A percentile compares a stretch with the other conserved stretches of the same genome.
These are phyloP conservation scores for Clarias platycephalus DNA, from an alignment of 2,797 vertebrate genomes.

Conservation along the genomic window DNA sequence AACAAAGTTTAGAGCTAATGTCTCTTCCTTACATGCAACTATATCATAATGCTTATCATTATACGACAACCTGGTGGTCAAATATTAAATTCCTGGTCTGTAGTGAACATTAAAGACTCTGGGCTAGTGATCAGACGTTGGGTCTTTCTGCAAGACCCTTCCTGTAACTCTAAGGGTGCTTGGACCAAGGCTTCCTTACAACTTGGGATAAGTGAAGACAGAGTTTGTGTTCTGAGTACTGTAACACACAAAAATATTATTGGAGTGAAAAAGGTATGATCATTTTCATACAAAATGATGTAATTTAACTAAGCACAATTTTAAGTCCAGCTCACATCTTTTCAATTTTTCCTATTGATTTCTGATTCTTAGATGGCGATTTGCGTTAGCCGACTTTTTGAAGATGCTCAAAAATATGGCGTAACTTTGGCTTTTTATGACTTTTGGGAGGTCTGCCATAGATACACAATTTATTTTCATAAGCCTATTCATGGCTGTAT, in stretches of 20 bases:
- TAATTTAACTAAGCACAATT: not conserved
- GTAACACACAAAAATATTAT: not conserved
- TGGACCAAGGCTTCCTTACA: not conserved
- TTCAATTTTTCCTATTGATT: too few relatives aligned
- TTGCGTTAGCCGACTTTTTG: too few relatives aligned
- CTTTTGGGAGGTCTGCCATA: too few relatives aligned
- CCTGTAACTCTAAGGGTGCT: not conserved
- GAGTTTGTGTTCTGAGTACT: not conserved
- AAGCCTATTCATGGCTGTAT: too few relatives aligned
- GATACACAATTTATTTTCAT: too few relatives aligned
- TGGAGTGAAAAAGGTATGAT: not conserved
- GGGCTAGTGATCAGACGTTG: not conserved
- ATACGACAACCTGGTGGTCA: not conserved
- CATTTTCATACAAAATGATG: too few relatives aligned
- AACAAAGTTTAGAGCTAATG: conserved; percentile 37
- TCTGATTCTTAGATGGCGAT: too few relatives aligned
- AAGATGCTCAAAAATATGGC: too few relatives aligned
- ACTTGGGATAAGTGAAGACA: not conserved
- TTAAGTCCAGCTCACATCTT: not conserved
- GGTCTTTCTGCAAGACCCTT: not conserved
- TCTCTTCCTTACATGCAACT: conserved; percentile 40
- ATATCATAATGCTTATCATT: conserved; percentile 12
- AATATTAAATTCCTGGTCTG: not conserved
- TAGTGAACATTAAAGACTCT: not conserved
- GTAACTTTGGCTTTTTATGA: too few relatives aligned